These are phyloP conservation scores for Meriones psammophilus DNA, from an alignment of 2,797 vertebrate genomes.

Conservation along the genomic window DNA sequence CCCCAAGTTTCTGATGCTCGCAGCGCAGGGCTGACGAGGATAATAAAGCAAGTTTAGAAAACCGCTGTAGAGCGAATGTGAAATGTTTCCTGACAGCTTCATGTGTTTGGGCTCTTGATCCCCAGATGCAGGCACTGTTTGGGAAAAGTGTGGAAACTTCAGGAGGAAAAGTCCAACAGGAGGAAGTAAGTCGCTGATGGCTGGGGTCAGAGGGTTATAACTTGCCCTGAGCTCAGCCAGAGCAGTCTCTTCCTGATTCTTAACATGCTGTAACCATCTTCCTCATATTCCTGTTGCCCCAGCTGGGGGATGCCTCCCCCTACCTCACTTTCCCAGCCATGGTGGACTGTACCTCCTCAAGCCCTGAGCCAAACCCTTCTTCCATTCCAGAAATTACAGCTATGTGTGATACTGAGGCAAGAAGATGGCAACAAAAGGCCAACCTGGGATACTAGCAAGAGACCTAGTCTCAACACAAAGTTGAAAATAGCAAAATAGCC, in stretches of 20 bases:
- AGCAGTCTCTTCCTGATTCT: background rate
- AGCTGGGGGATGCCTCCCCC: background rate
- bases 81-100: background rate
- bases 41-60: background rate
- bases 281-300: background rate
- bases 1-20: background rate
- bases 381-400: background rate
- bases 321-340: background rate
- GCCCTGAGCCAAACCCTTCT: background rate
- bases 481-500: background rate
- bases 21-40: background rate
- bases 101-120: no score
- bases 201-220: no score
- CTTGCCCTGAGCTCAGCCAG: background rate
- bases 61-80: background rate
- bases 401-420: background rate
- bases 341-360: background rate
- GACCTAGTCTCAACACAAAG: background rate
- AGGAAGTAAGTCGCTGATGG: background rate
- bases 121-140: background rate
- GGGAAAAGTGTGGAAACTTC: background rate
- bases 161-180: no score
- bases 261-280: background rate
- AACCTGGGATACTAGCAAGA: background rate
- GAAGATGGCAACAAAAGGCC: background rate